Percentiles rank a stretch among this genome's conserved stretches.
Conservation (phyloP, 2,888 invertebrate genomes). For the Cheilosia impressa region DNA sequence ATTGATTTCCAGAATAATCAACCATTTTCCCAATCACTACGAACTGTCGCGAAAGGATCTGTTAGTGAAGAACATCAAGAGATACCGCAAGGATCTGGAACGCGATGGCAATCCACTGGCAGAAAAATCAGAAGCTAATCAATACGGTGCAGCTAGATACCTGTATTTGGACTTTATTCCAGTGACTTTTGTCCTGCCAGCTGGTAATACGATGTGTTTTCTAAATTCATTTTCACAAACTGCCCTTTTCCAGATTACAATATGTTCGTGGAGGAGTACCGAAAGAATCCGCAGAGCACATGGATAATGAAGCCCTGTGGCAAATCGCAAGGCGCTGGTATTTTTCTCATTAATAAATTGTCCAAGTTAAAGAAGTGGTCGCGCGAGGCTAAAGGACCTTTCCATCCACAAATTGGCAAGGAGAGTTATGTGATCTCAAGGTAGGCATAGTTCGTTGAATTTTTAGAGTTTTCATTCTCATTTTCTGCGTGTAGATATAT, state of each 20-base stretch:
- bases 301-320: constrained; percentile 99
- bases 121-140: constrained; percentile 86
- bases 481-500: constrained; percentile 87
- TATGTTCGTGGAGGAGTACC: constrained; percentile 97
- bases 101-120: constrained; percentile 94
- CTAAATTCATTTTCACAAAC: not conserved
- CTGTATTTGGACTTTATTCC: constrained; percentile 96
- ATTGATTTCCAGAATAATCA: constrained; percentile 88
- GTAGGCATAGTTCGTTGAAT: constrained; percentile 78
- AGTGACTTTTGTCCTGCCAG: constrained; percentile 95
- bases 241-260: constrained; percentile 89
- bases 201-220: constrained; percentile 82
- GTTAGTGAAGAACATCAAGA: constrained; percentile 97
- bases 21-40: constrained; percentile 98
- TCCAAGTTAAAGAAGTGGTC: constrained; percentile 97
- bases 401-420: constrained; percentile 92
- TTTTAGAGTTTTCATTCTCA: not conserved
- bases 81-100: constrained; percentile 96
- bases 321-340: constrained; percentile 97
- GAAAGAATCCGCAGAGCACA: constrained; percentile 96
- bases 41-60: constrained; percentile 98
- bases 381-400: constrained; percentile 92
- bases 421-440: constrained; percentile 98
- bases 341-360: constrained; percentile 97
- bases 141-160: constrained; percentile 89